These are phyloP conservation scores for Nephrotoma guestfalica DNA, from an alignment of 2,888 invertebrate species.

Conservation along the genomic window DNA sequence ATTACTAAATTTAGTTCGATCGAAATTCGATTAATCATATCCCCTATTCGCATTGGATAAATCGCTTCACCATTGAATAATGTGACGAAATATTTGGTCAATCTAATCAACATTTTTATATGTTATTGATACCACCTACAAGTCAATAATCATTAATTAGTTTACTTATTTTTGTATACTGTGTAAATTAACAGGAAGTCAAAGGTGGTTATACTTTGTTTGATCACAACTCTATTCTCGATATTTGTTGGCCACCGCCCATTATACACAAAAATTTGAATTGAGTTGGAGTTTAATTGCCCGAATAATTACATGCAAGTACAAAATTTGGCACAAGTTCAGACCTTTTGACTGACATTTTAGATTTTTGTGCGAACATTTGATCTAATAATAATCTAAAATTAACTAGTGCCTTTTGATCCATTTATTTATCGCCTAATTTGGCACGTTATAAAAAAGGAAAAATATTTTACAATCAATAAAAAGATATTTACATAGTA, in stretches of 20 bases:
- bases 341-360: not conserved
- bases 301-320: not conserved
- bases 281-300: not conserved
- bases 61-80: not conserved
- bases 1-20: not conserved
- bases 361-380: too few species aligned
- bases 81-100: not conserved
- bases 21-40: not conserved
- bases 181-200: not conserved
- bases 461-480: not conserved
- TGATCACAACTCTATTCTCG: too few species aligned
- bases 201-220: not conserved
- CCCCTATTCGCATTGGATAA: not conserved
- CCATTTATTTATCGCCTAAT: not conserved
- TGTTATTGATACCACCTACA: not conserved
- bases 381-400: not conserved
- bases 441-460: not conserved
- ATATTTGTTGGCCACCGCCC: not conserved
- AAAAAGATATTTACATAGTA: not conserved
- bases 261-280: not conserved
- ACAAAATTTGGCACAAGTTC: not conserved
- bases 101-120: not conserved
- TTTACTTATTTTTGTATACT: too few species aligned
- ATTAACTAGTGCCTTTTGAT: not conserved
- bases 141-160: not conserved